Percentiles rank a stretch among this genome's conserved stretches.
phyloP scores from a whole-genome alignment of 2,797 vertebrate species.

The Parauchenoglanis ngamensis region DNA sequence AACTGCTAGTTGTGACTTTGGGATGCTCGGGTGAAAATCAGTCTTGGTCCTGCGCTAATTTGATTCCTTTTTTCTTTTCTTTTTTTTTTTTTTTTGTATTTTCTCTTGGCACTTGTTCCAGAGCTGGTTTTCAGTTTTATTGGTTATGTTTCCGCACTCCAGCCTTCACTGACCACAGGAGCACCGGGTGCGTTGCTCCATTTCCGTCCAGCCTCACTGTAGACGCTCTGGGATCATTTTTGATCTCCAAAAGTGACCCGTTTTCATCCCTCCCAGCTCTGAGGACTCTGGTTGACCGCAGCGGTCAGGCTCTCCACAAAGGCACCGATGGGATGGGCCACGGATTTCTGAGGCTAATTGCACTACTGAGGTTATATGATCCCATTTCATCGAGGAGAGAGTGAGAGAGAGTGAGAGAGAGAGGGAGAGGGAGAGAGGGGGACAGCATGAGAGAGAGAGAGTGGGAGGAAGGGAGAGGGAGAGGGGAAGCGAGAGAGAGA shows the following conservation, averaged over 20 bases:
- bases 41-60: neutral
- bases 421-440: neutral
- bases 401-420: constrained; percentile 25
- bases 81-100: neutral
- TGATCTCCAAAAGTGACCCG: constrained; percentile 51
- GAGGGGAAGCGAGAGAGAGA: no score
- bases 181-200: constrained; percentile 26
- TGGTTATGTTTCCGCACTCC: neutral
- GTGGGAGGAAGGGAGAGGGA: neutral
- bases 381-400: constrained; percentile 47
- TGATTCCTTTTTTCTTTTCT: neutral
- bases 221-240: constrained; percentile 30
- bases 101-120: neutral
- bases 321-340: constrained; percentile 48
- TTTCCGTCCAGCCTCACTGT: constrained; percentile 19
- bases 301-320: constrained; percentile 43
- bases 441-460: neutral
- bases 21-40: neutral
- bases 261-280: constrained; percentile 43
- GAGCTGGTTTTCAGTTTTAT: neutral
- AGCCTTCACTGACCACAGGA: neutral
- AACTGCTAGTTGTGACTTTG: no score
- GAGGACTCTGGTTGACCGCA: constrained; percentile 56
- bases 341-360: constrained; percentile 61
- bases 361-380: constrained; percentile 61